Conservation (phyloP, 1,140 invertebrate genomes). For the Teleogryllus occipitalis region DNA sequence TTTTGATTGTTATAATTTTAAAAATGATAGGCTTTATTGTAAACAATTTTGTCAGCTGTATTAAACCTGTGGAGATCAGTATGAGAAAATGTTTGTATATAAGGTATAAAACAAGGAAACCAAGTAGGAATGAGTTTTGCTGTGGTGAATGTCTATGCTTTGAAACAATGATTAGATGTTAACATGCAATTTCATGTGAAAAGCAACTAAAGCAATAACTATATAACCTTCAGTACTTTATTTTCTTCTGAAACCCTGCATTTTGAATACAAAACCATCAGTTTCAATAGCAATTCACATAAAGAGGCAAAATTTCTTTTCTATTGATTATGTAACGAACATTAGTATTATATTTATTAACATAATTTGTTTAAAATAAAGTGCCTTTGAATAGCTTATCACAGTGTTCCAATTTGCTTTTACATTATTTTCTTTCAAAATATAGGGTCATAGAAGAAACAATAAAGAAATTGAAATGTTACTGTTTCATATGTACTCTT, state of each 20-base stretch:
- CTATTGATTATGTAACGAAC: too few species aligned
- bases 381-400: neutral
- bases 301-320: too few species aligned
- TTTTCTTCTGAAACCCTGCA: neutral
- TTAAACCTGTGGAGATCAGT: neutral
- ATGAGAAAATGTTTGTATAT: neutral
- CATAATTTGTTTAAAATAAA: neutral
- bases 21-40: neutral
- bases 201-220: conserved; percentile 1
- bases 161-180: neutral
- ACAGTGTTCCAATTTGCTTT: neutral
- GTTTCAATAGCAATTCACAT: too few species aligned
- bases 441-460: neutral
- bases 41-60: neutral
- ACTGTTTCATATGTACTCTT: too few species aligned
- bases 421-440: neutral
- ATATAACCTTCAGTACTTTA: neutral
- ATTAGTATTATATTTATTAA: neutral
- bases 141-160: neutral
- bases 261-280: neutral
- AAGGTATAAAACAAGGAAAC: neutral
- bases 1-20: neutral
- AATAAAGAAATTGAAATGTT: neutral
- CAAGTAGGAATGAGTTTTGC: neutral
- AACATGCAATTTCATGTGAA: neutral